phyloP scores from a whole-genome alignment of 2,888 invertebrate genomes.

The Hyles lineata region DNA sequence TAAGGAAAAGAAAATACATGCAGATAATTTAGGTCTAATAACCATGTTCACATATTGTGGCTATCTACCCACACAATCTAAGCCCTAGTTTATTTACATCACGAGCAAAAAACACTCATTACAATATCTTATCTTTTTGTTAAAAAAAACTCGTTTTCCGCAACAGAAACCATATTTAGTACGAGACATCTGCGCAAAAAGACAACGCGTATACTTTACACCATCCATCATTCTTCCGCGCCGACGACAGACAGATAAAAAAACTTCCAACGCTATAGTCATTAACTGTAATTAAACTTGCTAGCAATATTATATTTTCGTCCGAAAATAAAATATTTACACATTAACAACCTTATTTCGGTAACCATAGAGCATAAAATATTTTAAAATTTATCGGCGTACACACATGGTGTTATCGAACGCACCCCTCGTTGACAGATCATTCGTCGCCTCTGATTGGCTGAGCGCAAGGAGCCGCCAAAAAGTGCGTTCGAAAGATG shows the following conservation, averaged over 20 bases:
- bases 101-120: slow-evolving; percentile 18
- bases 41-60: background rate
- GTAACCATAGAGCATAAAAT: background rate
- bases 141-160: slow-evolving; percentile 26
- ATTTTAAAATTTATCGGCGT: slow-evolving; percentile 5
- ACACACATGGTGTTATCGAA: slow-evolving; percentile 40
- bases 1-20: background rate
- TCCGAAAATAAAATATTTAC: background rate
- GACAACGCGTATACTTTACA: slow-evolving; percentile 30
- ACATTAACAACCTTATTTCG: slow-evolving; percentile 27
- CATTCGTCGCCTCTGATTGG: slow-evolving; percentile 77
- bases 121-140: slow-evolving; percentile 17
- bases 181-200: slow-evolving; percentile 41
- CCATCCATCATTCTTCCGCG: slow-evolving; percentile 45
- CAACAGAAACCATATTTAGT: slow-evolving; percentile 36
- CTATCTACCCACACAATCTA: slow-evolving; percentile 11
- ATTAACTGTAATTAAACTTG: slow-evolving; percentile 34
- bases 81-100: background rate
- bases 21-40: background rate
- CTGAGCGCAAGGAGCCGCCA: slow-evolving; percentile 61
- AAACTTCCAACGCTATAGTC: slow-evolving; percentile 35
- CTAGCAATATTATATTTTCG: slow-evolving; percentile 18
- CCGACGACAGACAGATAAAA: slow-evolving; percentile 45
- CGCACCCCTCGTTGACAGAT: slow-evolving; percentile 58
- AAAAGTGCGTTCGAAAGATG: slow-evolving; percentile 60